Base-by-base conservation (phyloP, 2,113 vertebrate species). In the Arenaria interpres region DNA sequence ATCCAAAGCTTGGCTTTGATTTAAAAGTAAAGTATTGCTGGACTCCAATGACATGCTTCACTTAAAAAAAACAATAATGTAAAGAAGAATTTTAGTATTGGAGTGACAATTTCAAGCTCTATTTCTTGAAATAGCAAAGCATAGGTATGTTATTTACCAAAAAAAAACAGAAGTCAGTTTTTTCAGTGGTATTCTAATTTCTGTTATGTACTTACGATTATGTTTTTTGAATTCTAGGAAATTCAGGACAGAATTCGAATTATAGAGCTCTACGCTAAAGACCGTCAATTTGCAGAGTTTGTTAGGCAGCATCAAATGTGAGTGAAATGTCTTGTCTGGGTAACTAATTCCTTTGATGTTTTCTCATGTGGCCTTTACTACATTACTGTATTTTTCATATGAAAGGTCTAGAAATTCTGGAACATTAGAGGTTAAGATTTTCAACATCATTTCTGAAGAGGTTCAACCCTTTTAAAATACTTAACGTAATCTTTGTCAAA, bases 161-260 rank as follows among this genome's bases (percentile, higher is more conserved):
- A 76, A 46, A 46, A 11, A 22, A 3, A 1, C 45, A 82, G 27
- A 68, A 68, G n/a, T 30, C 7, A n/a, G 9, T 27, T 43, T 43
- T 75, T 89, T 94, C 46, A 80, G 17, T 51, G 25, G 6, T 68
- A 85, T 76, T 81, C 23, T 73, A 53, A 45, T 32, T 53, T 92
- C 79, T 73, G 3, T 77, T 63, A 43, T 27, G 7, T 92, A 75
- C 62, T 88, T 92, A 79, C 45, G 85, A 54, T 81, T 90, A 28
- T 82, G 12, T 67, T 32, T 76, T 64, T 97, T 94, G 24, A 80
- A 53, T 96, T 98, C 48, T 93, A 99, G 99, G 99, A 99, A 98
- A 99, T 99, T 97, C 99, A 99, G 97, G 99, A 99, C 97, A 98
- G 99, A 96, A 99, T 99, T 98, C 99, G 99, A 94, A 99, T 99